These are phyloP conservation scores for Dryococelus australis DNA, from an alignment of 2,888 invertebrate genomes.

Conservation along the genomic window DNA sequence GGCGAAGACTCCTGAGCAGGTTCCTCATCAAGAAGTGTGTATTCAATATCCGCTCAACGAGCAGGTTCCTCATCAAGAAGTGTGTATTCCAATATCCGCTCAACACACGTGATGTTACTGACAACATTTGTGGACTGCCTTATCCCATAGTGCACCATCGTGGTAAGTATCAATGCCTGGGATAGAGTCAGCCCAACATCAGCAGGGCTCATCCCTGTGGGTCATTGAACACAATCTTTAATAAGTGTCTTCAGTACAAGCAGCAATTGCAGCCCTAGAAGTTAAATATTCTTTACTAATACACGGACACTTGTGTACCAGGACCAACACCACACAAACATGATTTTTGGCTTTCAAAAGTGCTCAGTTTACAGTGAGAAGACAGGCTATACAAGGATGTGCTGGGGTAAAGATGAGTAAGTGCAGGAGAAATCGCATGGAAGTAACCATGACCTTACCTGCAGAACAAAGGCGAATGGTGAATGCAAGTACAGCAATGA, in stretches of 20 bases:
- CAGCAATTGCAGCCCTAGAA: no score
- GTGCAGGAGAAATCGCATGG: background rate
- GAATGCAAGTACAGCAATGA: constrained; percentile 70
- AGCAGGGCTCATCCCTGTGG: constrained; percentile 64
- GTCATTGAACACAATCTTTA: no score
- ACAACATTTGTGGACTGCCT: constrained; percentile 80
- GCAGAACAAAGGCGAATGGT: constrained; percentile 62
- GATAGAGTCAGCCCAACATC: constrained; percentile 77
- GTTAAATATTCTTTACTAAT: no score
- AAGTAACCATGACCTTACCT: constrained; percentile 23
- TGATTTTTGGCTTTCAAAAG: no score
- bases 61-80: constrained; percentile 74
- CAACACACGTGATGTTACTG: constrained; percentile 83
- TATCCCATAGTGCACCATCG: constrained; percentile 82
- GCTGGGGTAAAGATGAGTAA: no score
- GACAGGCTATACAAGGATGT: no score
- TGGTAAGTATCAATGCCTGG: constrained; percentile 76
- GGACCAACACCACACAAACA: no score
- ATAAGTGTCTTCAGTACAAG: background rate
- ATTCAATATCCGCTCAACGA: constrained; percentile 60
- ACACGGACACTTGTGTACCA: no score
- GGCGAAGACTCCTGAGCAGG: no score
- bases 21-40: background rate
- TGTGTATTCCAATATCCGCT: constrained; percentile 81
- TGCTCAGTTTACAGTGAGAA: no score